Evolutionary conservation across 2,888 invertebrate species (phyloP).

Genomic region (Bugula neritina): DNA sequence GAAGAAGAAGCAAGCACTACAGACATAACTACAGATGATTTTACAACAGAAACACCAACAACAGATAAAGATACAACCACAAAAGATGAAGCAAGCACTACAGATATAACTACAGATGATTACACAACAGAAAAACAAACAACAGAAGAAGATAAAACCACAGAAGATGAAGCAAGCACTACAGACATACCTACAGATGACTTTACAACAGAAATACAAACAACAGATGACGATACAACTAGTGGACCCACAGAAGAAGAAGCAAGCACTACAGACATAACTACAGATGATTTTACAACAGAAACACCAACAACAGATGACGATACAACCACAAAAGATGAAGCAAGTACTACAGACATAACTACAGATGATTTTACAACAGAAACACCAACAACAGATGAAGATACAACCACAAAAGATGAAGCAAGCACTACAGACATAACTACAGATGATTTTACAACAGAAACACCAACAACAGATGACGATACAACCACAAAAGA

Average conservation of each 20-base stretch:
- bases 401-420: neutral
- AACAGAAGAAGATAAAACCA: too few species aligned
- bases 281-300: neutral
- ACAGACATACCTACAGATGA: too few species aligned
- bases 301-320: neutral
- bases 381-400: neutral
- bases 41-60: too few species aligned
- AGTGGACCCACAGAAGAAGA: neutral
- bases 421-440: neutral
- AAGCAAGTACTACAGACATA: neutral
- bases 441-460: neutral
- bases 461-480: too few species aligned
- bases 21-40: neutral
- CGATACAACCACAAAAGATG: neutral
- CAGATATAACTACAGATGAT: too few species aligned
- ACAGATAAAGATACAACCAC: too few species aligned
- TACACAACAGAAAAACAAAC: too few species aligned
- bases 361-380: slow-evolving; percentile 1
- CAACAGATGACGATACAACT: too few species aligned
- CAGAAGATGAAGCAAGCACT: too few species aligned
- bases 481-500: neutral
- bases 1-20: neutral
- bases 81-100: too few species aligned
- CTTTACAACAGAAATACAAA: too few species aligned
- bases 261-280: neutral